phyloP scores from a whole-genome alignment of 2,888 invertebrate species.

The Heterodera filipjevi region DNA sequence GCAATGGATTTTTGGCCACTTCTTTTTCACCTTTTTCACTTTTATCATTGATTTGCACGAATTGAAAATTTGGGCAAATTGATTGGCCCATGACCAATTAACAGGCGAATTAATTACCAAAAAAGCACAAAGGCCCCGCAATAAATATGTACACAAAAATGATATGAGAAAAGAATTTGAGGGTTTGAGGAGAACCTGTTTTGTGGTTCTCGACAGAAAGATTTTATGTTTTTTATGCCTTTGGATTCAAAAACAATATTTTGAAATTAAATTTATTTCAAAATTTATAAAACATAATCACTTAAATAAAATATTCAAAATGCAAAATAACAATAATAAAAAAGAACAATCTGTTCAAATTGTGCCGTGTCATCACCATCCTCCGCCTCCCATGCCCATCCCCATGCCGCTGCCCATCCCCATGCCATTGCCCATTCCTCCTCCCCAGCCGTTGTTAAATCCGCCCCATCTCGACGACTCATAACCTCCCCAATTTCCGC shows the following conservation, averaged over 20 bases:
- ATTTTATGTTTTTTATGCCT: no score
- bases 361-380: background rate
- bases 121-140: background rate
- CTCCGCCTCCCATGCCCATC: background rate
- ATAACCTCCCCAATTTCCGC: background rate
- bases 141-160: background rate
- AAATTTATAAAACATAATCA: no score
- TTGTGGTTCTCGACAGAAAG: background rate
- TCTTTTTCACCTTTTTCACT: background rate
- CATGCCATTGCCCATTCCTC: background rate
- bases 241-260: no score
- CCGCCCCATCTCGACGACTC: constrained; percentile 5
- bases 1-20: background rate
- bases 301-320: no score
- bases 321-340: background rate
- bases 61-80: background rate
- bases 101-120: background rate
- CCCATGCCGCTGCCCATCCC: background rate
- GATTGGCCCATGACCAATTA: background rate
- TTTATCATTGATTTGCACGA: background rate
- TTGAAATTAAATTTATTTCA: no score
- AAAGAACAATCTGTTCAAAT: background rate
- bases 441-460: background rate
- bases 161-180: background rate
- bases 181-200: background rate